These are phyloP conservation scores for Antechinus stuartii DNA, from an alignment of 2,113 vertebrate species.

Conservation along the genomic window DNA sequence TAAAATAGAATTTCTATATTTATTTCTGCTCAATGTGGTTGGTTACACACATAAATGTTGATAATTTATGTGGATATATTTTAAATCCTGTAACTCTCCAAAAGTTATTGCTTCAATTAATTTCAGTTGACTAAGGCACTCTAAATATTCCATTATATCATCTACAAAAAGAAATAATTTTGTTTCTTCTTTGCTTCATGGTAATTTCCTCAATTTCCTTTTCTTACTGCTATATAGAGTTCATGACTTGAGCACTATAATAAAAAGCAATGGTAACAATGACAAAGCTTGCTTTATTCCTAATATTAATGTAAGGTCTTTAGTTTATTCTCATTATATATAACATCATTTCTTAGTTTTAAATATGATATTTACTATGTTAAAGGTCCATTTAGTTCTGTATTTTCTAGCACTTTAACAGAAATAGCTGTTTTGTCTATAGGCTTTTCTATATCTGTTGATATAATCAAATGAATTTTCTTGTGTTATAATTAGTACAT, in stretches of 20 bases:
- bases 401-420: background rate
- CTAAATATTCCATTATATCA: too few relatives aligned
- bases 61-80: too few relatives aligned
- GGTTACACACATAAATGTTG: too few relatives aligned
- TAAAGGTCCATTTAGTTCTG: background rate
- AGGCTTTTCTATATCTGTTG: background rate
- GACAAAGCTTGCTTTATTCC: background rate
- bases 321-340: background rate
- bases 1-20: too few relatives aligned
- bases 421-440: background rate
- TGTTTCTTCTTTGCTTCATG: background rate
- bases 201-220: background rate
- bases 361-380: background rate
- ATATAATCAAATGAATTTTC: background rate
- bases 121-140: too few relatives aligned
- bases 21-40: too few relatives aligned
- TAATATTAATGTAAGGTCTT: background rate
- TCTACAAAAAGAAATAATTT: too few relatives aligned
- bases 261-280: background rate
- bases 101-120: too few relatives aligned
- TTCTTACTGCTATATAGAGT: background rate
- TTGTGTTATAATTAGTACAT: background rate
- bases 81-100: too few relatives aligned
- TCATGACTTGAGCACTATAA: background rate
- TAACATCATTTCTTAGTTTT: background rate